These are phyloP conservation scores for Lycaena phlaeas DNA, from an alignment of 2,888 invertebrate species.

Conservation along the genomic window DNA sequence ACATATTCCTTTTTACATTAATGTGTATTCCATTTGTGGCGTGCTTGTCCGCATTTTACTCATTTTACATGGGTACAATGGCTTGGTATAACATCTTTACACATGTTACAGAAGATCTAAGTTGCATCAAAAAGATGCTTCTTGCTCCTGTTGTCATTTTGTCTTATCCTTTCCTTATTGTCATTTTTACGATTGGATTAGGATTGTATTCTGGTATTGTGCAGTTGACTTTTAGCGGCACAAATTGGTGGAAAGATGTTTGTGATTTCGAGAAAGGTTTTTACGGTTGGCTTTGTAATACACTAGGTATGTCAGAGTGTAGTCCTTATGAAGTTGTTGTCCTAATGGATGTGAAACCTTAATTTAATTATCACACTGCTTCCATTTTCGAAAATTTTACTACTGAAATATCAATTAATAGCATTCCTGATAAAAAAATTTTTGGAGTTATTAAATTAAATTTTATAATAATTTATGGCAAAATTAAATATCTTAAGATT, in stretches of 20 bases:
- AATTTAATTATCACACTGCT: too few species aligned
- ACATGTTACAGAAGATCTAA: constrained; percentile 78
- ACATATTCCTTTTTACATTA: constrained; percentile 76
- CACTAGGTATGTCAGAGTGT: constrained; percentile 78
- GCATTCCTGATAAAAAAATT: too few species aligned
- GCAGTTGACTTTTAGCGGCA: constrained; percentile 79
- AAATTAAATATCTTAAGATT: too few species aligned
- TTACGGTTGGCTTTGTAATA: constrained; percentile 82
- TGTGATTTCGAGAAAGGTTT: constrained; percentile 85
- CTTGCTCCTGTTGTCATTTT: constrained; percentile 79
- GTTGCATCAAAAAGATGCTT: constrained; percentile 74
- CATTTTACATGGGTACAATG: constrained; percentile 82
- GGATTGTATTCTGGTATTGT: constrained; percentile 78
- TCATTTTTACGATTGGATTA: constrained; percentile 76
- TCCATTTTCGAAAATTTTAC: too few species aligned
- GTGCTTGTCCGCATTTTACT: constrained; percentile 75
- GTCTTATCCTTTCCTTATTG: constrained; percentile 79
- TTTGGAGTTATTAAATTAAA: too few species aligned
- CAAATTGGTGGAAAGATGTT: constrained; percentile 80
- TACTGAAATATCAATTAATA: too few species aligned
- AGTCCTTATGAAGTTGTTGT: constrained; percentile 83
- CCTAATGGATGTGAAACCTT: constrained; percentile 71
- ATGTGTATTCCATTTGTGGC: constrained; percentile 78
- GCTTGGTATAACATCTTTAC: constrained; percentile 85
- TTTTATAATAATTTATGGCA: too few species aligned